Evolutionary conservation across 2,797 vertebrate species (phyloP), one percentile per base, ranked within the genome.

Genomic region (Tangara arthus): DNA sequence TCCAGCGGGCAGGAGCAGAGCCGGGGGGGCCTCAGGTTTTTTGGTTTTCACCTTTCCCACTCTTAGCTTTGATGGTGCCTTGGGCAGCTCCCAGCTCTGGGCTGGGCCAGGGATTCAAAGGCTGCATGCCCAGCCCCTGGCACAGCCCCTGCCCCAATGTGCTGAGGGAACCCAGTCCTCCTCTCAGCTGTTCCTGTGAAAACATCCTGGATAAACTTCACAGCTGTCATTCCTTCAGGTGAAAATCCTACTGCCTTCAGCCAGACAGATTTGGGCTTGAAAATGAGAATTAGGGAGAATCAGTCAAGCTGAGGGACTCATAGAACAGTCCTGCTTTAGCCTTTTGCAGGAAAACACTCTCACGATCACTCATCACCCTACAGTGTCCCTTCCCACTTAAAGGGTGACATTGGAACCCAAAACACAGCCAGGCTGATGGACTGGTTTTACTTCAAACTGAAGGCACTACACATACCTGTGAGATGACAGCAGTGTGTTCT

Each of bases 1-100:
- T n/a, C n/a, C 35, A 4, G 0, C 1, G 9, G 28, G 28, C 57
- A 86, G 65, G 32, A 70, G 22, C 7, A 4, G 21, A 46, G 71
- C 52, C 4, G 1, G 10, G 39, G 32, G 3, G 15, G 2, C 0
- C 4, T 18, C 2, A 16, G 5, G 3, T 1, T 27, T 49, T 39
- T 28, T 8, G 3, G 0, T 7, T 66, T 73, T 77, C 68, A n/a
- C 13, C 37, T 47, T 56, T 69, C 20, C 42, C 84, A 39, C 19
- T 28, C 35, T 66, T 37, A 66, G n/a, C 66, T 61, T 41, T 30
- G 89, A 81, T 10, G n/a, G 28, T n/a, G 65, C 4, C 2, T 70
- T 34, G 65, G 73, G 75, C 70, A 72, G 81, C 37, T 75, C 42
- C 44, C 2, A 3, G 47, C 70, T 72, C 61, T 32, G 22, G 50